Conservation (phyloP, 1,140 invertebrate genomes). For the Leguminivora glycinivorella region DNA sequence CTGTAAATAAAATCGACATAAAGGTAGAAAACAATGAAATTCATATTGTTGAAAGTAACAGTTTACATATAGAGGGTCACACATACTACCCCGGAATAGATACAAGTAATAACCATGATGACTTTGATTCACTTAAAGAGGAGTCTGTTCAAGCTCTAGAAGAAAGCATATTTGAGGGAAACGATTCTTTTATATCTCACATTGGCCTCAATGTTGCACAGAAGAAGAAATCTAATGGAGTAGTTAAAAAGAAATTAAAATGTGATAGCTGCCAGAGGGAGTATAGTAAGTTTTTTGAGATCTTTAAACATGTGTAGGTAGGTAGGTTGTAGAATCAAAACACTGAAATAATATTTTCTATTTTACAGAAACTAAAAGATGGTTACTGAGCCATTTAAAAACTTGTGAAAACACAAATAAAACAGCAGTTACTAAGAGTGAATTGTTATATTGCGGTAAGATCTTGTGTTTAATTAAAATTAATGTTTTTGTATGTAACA, state of each 20-base stretch:
- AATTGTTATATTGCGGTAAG: constrained; percentile 13
- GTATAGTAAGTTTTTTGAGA: neutral
- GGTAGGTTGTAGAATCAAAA: neutral
- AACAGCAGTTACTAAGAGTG: neutral
- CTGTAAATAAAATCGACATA: constrained; percentile 2
- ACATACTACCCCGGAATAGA: neutral
- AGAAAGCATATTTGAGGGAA: neutral
- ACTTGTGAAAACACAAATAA: constrained; percentile 6
- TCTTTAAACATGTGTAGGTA: neutral
- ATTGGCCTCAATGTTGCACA: neutral
- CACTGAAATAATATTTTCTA: neutral
- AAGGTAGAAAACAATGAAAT: constrained; percentile 13
- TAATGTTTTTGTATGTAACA: neutral
- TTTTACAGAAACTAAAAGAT: constrained; percentile 16
- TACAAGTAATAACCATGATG: neutral
- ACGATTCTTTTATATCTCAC: neutral
- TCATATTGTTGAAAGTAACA: neutral
- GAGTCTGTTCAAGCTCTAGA: neutral
- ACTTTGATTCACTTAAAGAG: neutral
- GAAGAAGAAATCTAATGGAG: neutral
- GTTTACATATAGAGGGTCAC: neutral
- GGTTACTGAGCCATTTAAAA: neutral
- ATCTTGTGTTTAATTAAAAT: neutral
- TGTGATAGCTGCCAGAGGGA: neutral
- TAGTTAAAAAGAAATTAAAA: neutral